phyloP scores from a whole-genome alignment of 1,140 invertebrate genomes.

The Caerostris darwini region DNA sequence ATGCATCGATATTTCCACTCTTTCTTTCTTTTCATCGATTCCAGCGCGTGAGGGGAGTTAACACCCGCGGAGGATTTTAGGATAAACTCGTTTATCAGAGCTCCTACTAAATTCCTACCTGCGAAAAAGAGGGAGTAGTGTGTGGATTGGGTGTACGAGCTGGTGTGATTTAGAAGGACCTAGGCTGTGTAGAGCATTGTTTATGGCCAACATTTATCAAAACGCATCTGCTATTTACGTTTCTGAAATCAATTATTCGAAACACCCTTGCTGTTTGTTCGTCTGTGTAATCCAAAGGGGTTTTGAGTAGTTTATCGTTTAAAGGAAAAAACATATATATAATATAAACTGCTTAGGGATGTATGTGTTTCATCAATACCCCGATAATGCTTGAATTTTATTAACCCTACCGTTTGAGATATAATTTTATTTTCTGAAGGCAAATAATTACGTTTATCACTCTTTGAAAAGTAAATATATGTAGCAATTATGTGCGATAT shows the following conservation, averaged over 20 bases:
- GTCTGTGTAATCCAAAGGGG: background rate
- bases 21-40: slow-evolving; percentile 70
- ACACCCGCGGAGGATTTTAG: slow-evolving; percentile 9
- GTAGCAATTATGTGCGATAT: no score
- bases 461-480: no score
- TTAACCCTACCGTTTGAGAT: background rate
- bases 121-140: slow-evolving; percentile 2
- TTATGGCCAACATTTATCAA: slow-evolving; percentile 61
- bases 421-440: no score
- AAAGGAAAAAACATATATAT: background rate
- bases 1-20: slow-evolving; percentile 49
- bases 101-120: slow-evolving; percentile 62
- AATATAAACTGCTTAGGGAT: background rate
- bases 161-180: background rate
- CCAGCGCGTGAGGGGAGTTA: background rate
- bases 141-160: background rate
- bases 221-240: slow-evolving; percentile 68
- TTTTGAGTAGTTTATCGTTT: background rate
- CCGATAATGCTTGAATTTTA: slow-evolving; percentile 12
- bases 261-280: background rate
- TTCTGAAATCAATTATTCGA: slow-evolving; percentile 65
- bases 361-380: background rate
- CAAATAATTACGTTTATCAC: no score
- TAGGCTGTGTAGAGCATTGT: slow-evolving; percentile 48
- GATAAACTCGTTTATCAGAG: slow-evolving; percentile 66